Percentiles rank a stretch among this genome's conserved stretches.
Evolutionary conservation across 2,888 invertebrate species (phyloP).

Genomic region (Diloba caeruleocephala): DNA sequence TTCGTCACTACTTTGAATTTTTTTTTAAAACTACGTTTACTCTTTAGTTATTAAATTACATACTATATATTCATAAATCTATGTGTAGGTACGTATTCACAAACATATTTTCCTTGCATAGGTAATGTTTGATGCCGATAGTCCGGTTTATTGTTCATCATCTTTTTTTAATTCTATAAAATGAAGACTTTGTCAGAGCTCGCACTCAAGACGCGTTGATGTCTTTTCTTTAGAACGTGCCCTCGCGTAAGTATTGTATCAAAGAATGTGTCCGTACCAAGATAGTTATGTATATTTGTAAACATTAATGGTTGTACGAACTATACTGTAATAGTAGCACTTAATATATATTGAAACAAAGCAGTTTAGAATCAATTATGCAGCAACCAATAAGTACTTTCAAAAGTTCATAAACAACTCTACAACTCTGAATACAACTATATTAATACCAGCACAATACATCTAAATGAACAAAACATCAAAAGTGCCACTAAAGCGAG

Average conservation of each 20-base stretch:
- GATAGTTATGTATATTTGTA: neutral
- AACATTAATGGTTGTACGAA: neutral
- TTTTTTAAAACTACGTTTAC: too few relatives aligned
- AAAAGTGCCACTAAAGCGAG: slow-evolving; percentile 45
- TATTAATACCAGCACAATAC: slow-evolving; percentile 45
- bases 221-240: slow-evolving; percentile 64
- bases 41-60: too few relatives aligned
- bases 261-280: neutral
- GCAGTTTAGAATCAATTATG: slow-evolving; percentile 10
- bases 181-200: neutral
- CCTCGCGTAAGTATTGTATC: slow-evolving; percentile 2
- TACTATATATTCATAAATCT: too few relatives aligned
- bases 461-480: slow-evolving; percentile 51
- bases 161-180: neutral
- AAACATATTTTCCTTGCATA: too few relatives aligned
- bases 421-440: slow-evolving; percentile 29
- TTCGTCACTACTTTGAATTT: too few relatives aligned
- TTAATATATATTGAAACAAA: neutral
- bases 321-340: neutral
- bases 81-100: too few relatives aligned
- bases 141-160: too few relatives aligned
- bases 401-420: neutral
- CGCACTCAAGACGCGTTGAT: slow-evolving; percentile 65
- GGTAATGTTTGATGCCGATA: too few relatives aligned
- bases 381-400: slow-evolving; percentile 7